Evolutionary conservation across 2,888 invertebrate genomes (phyloP).

Genomic region (Pasiphila rectangulata): DNA sequence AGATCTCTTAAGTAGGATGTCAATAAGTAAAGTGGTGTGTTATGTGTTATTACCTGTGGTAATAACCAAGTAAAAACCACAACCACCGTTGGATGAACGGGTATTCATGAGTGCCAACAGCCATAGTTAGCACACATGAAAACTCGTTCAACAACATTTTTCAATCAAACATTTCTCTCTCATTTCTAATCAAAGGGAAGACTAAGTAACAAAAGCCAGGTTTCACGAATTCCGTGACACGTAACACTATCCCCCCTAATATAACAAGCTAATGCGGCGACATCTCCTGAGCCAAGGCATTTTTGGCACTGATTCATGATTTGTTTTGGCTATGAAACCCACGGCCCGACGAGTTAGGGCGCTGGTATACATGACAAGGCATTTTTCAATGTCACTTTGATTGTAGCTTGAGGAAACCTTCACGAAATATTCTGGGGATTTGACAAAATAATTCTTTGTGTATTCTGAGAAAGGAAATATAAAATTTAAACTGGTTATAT

Average conservation of each 20-base stretch:
- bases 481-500: no score
- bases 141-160: no score
- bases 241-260: constrained; percentile 33
- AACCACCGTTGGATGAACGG: no score
- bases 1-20: no score
- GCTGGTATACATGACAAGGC: constrained; percentile 16
- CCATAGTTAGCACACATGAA: no score
- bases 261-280: constrained; percentile 38
- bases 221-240: constrained; percentile 30
- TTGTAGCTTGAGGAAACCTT: not conserved
- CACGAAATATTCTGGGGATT: not conserved
- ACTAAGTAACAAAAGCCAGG: constrained; percentile 13
- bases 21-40: no score
- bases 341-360: constrained; percentile 37
- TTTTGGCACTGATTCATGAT: constrained; percentile 78
- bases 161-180: no score
- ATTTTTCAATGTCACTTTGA: not conserved
- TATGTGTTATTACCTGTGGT: no score
- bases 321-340: constrained; percentile 75
- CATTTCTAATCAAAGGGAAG: not conserved
- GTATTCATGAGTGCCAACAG: no score
- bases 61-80: no score
- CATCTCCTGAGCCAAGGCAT: constrained; percentile 38
- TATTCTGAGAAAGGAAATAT: no score
- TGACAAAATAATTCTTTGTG: not conserved